phyloP scores from a whole-genome alignment of 1,140 invertebrate genomes.

The Dreissena polymorpha region DNA sequence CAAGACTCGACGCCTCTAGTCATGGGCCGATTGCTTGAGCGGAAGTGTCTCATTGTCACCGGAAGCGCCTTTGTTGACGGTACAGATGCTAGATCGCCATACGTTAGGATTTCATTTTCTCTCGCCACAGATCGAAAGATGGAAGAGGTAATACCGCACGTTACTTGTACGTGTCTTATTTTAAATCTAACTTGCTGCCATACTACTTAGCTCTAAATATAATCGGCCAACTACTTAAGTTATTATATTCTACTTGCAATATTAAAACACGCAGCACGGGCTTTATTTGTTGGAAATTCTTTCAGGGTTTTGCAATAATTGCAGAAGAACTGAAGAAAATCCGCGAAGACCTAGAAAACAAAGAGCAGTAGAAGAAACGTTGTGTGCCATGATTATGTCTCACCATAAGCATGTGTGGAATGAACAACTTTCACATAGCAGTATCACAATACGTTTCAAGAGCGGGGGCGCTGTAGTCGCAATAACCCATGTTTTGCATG shows the following conservation, averaged over 20 bases:
- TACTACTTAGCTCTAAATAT: no score
- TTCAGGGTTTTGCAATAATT: slow-evolving; percentile 35
- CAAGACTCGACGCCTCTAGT: slow-evolving; percentile 8
- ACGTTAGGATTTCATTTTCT: slow-evolving; percentile 34
- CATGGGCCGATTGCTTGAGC: slow-evolving; percentile 18
- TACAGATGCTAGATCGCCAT: background rate
- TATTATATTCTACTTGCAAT: background rate
- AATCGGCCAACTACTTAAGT: background rate
- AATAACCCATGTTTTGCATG: no score
- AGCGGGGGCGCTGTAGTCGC: no score
- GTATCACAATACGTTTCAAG: no score
- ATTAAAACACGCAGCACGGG: background rate
- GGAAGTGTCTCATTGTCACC: slow-evolving; percentile 32
- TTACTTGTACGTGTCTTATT: background rate
- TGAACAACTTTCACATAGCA: no score
- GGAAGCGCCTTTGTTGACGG: slow-evolving; percentile 21
- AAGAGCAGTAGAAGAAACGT: no score
- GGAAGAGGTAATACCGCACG: slow-evolving; percentile 29
- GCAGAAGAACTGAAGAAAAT: slow-evolving; percentile 32
- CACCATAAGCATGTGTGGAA: no score
- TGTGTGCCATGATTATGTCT: no score
- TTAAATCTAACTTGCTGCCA: background rate
- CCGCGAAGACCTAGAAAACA: background rate
- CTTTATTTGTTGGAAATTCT: background rate
- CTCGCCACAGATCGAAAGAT: slow-evolving; percentile 21